Evolutionary conservation across 2,113 vertebrate genomes (phyloP).

Genomic region (Ailurus styani): DNA sequence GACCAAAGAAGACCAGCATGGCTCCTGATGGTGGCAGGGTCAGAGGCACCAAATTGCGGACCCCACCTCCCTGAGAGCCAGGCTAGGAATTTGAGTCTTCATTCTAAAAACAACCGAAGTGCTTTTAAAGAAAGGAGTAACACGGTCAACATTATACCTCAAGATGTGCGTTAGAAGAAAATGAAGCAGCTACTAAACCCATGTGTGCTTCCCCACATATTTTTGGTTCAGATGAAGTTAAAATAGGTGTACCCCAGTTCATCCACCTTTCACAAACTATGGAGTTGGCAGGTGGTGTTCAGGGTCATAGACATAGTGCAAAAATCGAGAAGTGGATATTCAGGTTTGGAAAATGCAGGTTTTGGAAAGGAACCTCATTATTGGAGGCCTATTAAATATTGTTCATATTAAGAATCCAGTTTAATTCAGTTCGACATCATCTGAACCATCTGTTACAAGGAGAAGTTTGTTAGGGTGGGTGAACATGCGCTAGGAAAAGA

Average conservation of each 20-base stretch:
- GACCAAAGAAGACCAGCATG: background rate
- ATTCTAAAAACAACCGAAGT: background rate
- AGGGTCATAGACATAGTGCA: background rate
- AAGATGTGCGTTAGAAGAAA: background rate
- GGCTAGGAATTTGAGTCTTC: background rate
- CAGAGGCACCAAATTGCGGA: background rate
- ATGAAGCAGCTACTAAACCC: background rate
- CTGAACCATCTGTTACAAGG: background rate
- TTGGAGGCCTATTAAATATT: background rate
- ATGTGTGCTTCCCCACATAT: background rate
- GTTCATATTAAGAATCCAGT: background rate
- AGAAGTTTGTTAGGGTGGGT: background rate
- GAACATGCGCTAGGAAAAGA: too few relatives aligned
- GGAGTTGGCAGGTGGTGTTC: background rate
- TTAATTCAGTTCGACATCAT: background rate
- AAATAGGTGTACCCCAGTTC: background rate
- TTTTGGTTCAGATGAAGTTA: background rate
- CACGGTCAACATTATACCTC: background rate
- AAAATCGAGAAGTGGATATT: background rate
- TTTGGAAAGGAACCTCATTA: slow-evolving; percentile 1
- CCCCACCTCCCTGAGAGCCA: background rate
- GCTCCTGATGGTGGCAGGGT: background rate
- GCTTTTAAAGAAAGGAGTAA: background rate
- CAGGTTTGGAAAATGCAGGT: background rate
- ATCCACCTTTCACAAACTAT: background rate